These are phyloP conservation scores for Drosophila paranaensis DNA, from an alignment of 2,888 invertebrate species.

Conservation along the genomic window DNA sequence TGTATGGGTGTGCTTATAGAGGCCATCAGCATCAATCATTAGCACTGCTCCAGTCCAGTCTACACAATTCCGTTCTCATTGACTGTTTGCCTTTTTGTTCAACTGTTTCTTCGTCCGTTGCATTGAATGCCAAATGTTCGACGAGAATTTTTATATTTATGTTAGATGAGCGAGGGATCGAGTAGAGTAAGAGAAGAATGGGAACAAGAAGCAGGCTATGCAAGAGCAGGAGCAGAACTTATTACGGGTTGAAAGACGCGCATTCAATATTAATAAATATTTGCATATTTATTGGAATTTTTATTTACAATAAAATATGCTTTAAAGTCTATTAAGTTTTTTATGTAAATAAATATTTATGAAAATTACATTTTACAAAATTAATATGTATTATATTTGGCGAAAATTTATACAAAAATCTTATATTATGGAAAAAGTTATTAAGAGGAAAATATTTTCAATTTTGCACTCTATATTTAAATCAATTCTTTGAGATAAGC, in stretches of 20 bases:
- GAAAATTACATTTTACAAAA: no score
- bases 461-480: no score
- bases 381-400: no score
- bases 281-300: neutral
- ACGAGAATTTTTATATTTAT: conserved; percentile 36
- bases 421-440: no score
- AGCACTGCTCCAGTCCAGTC: conserved; percentile 36
- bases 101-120: conserved; percentile 32
- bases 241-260: neutral
- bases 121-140: conserved; percentile 47
- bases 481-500: no score
- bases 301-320: neutral
- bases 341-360: no score
- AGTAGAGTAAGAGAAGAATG: neutral
- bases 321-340: neutral
- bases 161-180: conserved; percentile 6
- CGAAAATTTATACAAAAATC: no score
- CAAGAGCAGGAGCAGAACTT: neutral
- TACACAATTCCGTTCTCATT: conserved; percentile 32
- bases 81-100: conserved; percentile 39
- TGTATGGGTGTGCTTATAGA: conserved; percentile 47
- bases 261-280: neutral
- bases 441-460: no score
- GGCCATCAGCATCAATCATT: conserved; percentile 67
- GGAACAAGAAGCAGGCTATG: neutral